Conservation (phyloP, 2,888 invertebrate genomes). For the Cremastinae sp. region DNA sequence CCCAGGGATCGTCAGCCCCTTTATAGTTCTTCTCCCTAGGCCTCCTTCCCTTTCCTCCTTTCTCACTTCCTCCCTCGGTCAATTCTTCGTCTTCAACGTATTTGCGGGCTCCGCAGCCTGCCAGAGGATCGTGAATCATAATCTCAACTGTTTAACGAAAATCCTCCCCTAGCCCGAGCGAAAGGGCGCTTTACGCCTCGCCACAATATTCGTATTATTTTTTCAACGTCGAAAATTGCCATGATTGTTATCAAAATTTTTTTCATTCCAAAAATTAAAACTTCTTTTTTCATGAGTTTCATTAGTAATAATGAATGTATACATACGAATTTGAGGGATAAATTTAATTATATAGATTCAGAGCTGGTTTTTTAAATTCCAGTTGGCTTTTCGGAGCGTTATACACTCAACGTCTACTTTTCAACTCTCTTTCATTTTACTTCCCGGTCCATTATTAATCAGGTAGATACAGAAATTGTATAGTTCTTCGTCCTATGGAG, state of each 20-base stretch:
- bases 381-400: conserved; percentile 30
- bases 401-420: conserved; percentile 43
- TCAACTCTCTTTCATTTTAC: conserved; percentile 48
- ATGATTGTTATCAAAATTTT: background rate
- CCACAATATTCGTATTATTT: conserved; percentile 20
- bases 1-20: conserved; percentile 58
- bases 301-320: conserved; percentile 23
- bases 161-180: conserved; percentile 59
- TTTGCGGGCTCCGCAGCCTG: conserved; percentile 57
- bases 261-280: conserved; percentile 17
- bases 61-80: conserved; percentile 28
- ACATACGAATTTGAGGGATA: conserved; percentile 35
- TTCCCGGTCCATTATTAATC: conserved; percentile 49
- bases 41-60: background rate
- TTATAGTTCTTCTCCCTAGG: conserved; percentile 43
- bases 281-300: conserved; percentile 12
- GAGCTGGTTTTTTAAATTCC: conserved; percentile 27
- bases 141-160: conserved; percentile 70
- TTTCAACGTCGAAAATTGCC: background rate
- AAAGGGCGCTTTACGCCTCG: conserved; percentile 51
- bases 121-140: conserved; percentile 72
- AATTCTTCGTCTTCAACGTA: conserved; percentile 49
- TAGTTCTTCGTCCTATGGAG: conserved; percentile 14
- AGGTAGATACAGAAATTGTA: conserved; percentile 31
- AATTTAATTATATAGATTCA: conserved; percentile 48